Evolutionary conservation across 2,888 invertebrate genomes (phyloP).

Genomic region (Idaea straminata): DNA sequence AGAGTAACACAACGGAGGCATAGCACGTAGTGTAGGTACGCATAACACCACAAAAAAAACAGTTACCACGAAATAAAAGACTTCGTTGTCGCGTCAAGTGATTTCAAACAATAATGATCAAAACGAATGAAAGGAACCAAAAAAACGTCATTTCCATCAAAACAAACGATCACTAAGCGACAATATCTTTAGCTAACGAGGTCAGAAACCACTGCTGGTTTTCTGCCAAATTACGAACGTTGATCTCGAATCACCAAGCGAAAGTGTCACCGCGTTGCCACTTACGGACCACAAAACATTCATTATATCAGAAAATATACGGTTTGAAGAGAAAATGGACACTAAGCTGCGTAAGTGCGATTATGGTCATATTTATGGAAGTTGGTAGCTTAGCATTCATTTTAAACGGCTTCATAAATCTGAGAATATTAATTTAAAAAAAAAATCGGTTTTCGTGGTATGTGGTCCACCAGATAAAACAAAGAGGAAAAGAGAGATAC

Average conservation of each 20-base stretch:
- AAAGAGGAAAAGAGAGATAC: no score
- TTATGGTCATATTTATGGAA: slow-evolving; percentile 1
- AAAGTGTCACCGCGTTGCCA: slow-evolving; percentile 31
- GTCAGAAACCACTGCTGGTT: neutral
- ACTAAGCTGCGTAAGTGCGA: slow-evolving; percentile 1
- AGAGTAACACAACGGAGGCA: neutral
- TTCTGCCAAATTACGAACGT: slow-evolving; percentile 3
- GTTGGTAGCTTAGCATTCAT: neutral
- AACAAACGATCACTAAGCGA: neutral
- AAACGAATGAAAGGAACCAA: neutral
- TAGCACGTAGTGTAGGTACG: no score
- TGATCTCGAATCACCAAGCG: slow-evolving; percentile 18
- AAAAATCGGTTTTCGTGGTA: no score
- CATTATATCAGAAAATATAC: slow-evolving; percentile 1
- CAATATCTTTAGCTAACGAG: neutral
- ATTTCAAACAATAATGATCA: neutral
- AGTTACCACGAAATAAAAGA: neutral
- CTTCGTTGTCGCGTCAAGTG: neutral
- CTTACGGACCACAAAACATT: neutral
- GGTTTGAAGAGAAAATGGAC: neutral
- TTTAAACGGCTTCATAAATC: neutral
- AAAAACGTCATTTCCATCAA: neutral
- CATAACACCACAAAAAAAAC: no score
- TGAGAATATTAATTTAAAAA: no score
- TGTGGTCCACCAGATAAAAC: no score